Percentiles rank a stretch among this genome's conserved stretches.
Conservation (phyloP, 2,113 vertebrate species). For the Laterallus jamaicensis region DNA sequence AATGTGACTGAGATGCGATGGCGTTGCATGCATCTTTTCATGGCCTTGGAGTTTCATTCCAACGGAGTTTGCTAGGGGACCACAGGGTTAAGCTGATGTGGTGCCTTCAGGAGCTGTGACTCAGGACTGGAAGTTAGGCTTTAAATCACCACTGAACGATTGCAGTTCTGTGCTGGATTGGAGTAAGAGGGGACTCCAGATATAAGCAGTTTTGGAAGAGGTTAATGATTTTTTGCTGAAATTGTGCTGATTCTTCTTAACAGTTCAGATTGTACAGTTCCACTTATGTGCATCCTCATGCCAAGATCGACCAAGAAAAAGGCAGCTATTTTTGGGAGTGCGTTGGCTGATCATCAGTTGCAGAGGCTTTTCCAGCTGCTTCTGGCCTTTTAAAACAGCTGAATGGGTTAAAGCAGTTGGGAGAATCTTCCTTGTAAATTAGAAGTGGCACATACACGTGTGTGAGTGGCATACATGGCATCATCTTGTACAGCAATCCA, state of each 20-base stretch:
- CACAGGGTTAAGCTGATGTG: background rate
- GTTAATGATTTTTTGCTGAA: background rate
- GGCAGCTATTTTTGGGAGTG: background rate
- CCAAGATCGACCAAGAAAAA: background rate
- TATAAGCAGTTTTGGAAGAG: background rate
- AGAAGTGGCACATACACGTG: background rate
- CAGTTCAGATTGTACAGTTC: background rate
- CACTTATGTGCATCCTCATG: background rate
- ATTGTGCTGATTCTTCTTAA: background rate
- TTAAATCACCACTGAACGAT: background rate
- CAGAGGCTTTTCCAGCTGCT: background rate
- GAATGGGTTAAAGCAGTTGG: background rate
- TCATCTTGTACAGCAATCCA: too few species aligned
- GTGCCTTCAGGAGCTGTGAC: background rate
- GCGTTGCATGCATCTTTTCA: background rate
- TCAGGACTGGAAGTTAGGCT: background rate
- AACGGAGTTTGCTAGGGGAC: background rate
- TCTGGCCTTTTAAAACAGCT: background rate
- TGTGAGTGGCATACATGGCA: fast-evolving
- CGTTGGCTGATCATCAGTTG: background rate
- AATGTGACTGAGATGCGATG: background rate
- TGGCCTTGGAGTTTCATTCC: background rate
- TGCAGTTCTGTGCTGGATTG: background rate
- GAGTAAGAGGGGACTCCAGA: background rate
- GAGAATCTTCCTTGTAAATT: background rate